Base-by-base conservation (phyloP, 2,888 invertebrate genomes). In the Litoditis marina region DNA sequence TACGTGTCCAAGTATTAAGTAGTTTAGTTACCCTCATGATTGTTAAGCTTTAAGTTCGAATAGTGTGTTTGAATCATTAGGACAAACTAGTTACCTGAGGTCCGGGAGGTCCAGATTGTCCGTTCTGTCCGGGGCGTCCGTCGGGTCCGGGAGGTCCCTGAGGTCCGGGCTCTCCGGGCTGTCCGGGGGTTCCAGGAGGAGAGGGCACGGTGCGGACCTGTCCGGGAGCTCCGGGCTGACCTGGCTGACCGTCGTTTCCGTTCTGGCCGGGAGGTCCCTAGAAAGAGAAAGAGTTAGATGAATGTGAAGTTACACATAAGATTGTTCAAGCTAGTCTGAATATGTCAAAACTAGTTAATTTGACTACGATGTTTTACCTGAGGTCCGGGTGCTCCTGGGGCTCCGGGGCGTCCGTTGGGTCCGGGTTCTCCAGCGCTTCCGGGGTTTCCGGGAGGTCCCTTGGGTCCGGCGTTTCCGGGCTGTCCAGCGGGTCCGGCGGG, bases 201-300 rank as follows among this genome's bases (percentile, higher is more conserved):
- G 73, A 67, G 59, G 73, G 73, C 28, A 73, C 73, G 46, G 73
- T 71, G 58, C 71, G 65, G 32, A 71, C 69, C 58, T 73, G 71
- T 71, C 73, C 73, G 53, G 73, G 73, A 25, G 69, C 63, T 71
- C 79, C 79, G 46, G 72, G 68, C 25, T 71, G 61, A 60, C 79
- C 79, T 50, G 73, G 76, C 30, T 68, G 73, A 65, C 76, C 79
- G 60, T 77, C 76, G 60, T 70, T 64, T 71, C 77, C 79, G 30
- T 64, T 49, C 19, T 65, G 65, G 56, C 80, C 79, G 50, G 70
- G 73, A 51, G 73, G 68, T 64, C 79, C 79, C 50, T n/a, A n/a
- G n/a, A n/a, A n/a, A n/a, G n/a, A n/a, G n/a, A n/a, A n/a, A n/a
- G n/a, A n/a, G n/a, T n/a, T n/a, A n/a, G n/a, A n/a, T n/a, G n/a